These are phyloP conservation scores for Trichogramma pretiosum DNA, from an alignment of 1,140 invertebrate genomes.

Conservation along the genomic window DNA sequence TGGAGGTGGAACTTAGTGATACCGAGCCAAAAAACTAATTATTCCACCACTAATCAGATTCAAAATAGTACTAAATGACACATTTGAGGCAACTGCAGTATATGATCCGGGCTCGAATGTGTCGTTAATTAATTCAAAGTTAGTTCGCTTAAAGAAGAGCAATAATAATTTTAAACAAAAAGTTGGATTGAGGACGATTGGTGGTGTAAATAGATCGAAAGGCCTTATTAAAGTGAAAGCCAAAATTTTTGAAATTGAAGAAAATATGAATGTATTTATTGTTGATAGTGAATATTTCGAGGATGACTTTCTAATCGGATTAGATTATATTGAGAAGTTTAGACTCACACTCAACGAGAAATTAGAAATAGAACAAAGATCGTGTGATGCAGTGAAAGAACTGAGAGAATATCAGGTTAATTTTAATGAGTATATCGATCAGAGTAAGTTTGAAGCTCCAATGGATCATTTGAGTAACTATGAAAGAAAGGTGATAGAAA, in stretches of 20 bases:
- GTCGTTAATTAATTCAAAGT: conserved; percentile 15
- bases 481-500: neutral
- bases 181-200: conserved; percentile 5
- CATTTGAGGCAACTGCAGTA: conserved; percentile 3
- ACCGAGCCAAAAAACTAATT: conserved; percentile 13
- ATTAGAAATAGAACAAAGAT: too few relatives aligned
- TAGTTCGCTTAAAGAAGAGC: neutral
- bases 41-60: conserved; percentile 17
- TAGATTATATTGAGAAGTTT: too few relatives aligned
- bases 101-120: conserved; percentile 17
- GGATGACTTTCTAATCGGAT: conserved; percentile 8
- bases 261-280: conserved; percentile 7
- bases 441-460: conserved; percentile 1
- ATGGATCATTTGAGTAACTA: conserved; percentile 6
- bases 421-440: conserved; percentile 18
- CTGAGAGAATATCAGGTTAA: conserved; percentile 11
- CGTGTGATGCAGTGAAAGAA: too few relatives aligned
- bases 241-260: conserved; percentile 9
- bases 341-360: too few relatives aligned
- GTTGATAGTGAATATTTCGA: conserved; percentile 6
- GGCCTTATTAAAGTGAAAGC: conserved; percentile 7
- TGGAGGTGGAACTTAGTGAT: conserved; percentile 12
- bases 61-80: conserved; percentile 11
- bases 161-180: neutral
- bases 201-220: conserved; percentile 8